A percentile compares a stretch with the other conserved stretches of the same genome.
Evolutionary conservation across 2,113 vertebrate species (phyloP).

Genomic region (Ramphastos sulfuratus): DNA sequence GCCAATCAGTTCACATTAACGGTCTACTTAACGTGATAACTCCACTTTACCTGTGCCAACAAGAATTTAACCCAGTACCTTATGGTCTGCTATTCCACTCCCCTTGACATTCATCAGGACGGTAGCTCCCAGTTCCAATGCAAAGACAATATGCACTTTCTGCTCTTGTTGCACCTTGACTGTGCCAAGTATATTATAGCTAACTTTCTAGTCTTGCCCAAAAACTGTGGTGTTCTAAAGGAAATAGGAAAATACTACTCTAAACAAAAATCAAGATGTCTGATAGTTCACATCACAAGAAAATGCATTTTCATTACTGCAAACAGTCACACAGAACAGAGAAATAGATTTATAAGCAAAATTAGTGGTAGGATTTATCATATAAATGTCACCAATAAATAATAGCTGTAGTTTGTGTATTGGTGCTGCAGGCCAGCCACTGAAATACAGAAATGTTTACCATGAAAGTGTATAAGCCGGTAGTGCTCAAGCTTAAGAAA

Average conservation of each 20-base stretch:
- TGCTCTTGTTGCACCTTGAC: neutral
- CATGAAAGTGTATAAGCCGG: neutral
- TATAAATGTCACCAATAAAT: conserved; percentile 42
- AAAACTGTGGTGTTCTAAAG: neutral
- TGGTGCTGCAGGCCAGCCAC: conserved; percentile 3
- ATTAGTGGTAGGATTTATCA: conserved; percentile 41
- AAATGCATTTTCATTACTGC: neutral
- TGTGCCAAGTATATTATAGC: neutral
- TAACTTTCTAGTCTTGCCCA: neutral
- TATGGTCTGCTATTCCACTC: neutral
- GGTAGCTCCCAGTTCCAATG: neutral
- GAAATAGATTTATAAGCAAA: conserved; percentile 54
- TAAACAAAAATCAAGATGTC: neutral
- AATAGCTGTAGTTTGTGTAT: conserved; percentile 24
- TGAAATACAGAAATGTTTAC: neutral
- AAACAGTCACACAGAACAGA: conserved; percentile 10
- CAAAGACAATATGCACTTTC: neutral
- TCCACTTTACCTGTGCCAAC: neutral
- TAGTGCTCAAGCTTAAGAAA: neutral
- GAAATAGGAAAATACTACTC: neutral
- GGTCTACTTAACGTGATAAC: neutral
- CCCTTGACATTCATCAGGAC: neutral
- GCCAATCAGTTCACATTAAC: neutral
- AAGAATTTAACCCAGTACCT: neutral
- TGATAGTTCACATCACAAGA: neutral